Evolutionary conservation across 2,797 vertebrate species (phyloP), one percentile per base, ranked within the genome.

Genomic region (Schizothorax lantsangensis): DNA sequence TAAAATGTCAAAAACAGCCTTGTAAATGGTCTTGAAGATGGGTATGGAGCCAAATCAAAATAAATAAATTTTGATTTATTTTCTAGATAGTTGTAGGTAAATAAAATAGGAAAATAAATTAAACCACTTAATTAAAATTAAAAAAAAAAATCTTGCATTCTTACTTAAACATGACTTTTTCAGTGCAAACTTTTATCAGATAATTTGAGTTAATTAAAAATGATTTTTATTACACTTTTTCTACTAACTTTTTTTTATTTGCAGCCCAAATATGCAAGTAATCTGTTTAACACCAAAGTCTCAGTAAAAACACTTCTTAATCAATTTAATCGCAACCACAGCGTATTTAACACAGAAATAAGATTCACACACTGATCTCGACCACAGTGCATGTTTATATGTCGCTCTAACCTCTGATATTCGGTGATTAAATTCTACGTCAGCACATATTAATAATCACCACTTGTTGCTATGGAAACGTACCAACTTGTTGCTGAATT

Each of bases 381-480:
- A 57, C 72, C 59, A 57, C 72, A 14, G 54, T 74, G 17, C 82
- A 38, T 64, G 26, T 17, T 45, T 38, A 36, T 23, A 21, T 19
- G 66, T 45, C 12, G 17, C 84, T 90, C 49, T 47, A 88, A 82
- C 8, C 47, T 74, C 5, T 66, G 72, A 79, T 78, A 66, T 43
- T 47, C 69, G 82, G 36, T 75, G 10, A 21, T 79, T 75, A 75
- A 82, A 86, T 78, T 84, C 64, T 36, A 47, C 79, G 79, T 80
- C 36, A 79, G 69, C 45, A 64, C 88, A 88, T 57, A 17, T 47
- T 38, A 74, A 62, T 77, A 45, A 80, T 30, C 23, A 73, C 45
- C 38, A 62, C n/a, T 21, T 40, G 52, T 88, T 88, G 64, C 86
- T 86, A 69, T 79, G 73, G 69, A 72, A 83, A 86, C 79, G 52